Evolutionary conservation across 2,797 vertebrate species (phyloP).

Genomic region (Amblyopsis hoosieri): DNA sequence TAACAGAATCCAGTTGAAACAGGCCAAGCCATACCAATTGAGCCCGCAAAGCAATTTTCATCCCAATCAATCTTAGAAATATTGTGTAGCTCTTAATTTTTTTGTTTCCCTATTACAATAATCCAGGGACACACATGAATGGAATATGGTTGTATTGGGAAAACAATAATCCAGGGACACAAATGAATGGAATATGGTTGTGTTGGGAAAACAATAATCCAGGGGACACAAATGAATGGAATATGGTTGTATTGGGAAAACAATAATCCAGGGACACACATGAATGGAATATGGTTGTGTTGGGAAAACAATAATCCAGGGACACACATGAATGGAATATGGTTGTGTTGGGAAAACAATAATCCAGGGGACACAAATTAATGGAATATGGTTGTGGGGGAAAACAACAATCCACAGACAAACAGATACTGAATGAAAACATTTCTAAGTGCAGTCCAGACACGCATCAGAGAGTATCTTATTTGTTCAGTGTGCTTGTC

Average conservation of each 20-base stretch:
- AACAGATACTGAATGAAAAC: constrained; percentile 47
- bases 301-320: constrained; percentile 56
- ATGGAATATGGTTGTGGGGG: neutral
- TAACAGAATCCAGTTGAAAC: constrained; percentile 79
- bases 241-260: constrained; percentile 5
- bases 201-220: constrained; percentile 35
- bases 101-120: constrained; percentile 38
- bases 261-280: too few relatives aligned
- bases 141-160: too few relatives aligned
- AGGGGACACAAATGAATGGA: too few relatives aligned
- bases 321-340: constrained; percentile 58
- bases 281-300: too few relatives aligned
- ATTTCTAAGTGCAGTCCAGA: constrained; percentile 36
- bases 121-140: too few relatives aligned
- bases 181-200: constrained; percentile 58
- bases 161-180: constrained; percentile 62
- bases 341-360: constrained; percentile 46
- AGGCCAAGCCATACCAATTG: constrained; percentile 65
- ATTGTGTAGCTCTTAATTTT: constrained; percentile 53
- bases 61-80: constrained; percentile 73
- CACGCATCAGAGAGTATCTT: constrained; percentile 21
- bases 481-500: constrained; percentile 29
- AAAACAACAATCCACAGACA: constrained; percentile 59
- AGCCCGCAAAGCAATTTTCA: constrained; percentile 73
- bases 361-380: too few relatives aligned